Evolutionary conservation across 64 coral and sea anemone species (phyloP).

Genomic region (Pachyseris speciosa): DNA sequence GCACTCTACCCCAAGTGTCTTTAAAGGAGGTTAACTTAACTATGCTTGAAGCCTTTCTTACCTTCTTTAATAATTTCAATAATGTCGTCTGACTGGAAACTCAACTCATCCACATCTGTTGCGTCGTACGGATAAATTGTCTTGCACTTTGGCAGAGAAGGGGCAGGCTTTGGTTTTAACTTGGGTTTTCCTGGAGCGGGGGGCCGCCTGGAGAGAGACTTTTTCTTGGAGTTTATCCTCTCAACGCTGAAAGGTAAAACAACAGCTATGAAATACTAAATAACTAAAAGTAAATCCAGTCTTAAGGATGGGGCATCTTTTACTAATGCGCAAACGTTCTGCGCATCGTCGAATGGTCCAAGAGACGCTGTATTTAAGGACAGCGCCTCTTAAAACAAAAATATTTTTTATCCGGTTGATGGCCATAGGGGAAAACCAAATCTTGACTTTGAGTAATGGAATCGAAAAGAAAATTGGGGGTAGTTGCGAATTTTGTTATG

Average conservation of each 20-base stretch:
- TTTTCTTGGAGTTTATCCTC: slow-evolving; percentile 72
- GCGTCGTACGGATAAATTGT: slow-evolving; percentile 96
- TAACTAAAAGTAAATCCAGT: too few relatives aligned
- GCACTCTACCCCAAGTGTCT: neutral
- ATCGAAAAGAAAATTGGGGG: too few relatives aligned
- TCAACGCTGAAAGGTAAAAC: slow-evolving; percentile 51
- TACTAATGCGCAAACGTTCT: too few relatives aligned
- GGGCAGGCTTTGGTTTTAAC: slow-evolving; percentile 81
- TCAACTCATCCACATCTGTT: slow-evolving; percentile 90
- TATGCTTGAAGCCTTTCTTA: neutral
- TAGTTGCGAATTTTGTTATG: too few relatives aligned
- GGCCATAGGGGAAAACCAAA: too few relatives aligned
- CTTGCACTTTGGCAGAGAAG: slow-evolving; percentile 80
- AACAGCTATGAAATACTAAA: too few relatives aligned
- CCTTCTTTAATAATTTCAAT: slow-evolving; percentile 98
- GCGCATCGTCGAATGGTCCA: too few relatives aligned
- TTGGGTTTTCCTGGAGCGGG: slow-evolving; percentile 83
- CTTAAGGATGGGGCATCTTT: too few relatives aligned
- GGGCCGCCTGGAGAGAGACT: slow-evolving; percentile 35
- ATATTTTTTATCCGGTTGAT: too few relatives aligned
- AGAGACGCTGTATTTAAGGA: too few relatives aligned
- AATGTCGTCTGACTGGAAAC: slow-evolving; percentile 85
- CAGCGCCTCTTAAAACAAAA: too few relatives aligned
- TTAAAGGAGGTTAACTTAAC: neutral
- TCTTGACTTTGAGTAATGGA: too few relatives aligned